Percentiles rank a stretch among this genome's conserved stretches.
phyloP scores from a whole-genome alignment of 2,797 vertebrate species.

The Cyprinella venusta region DNA sequence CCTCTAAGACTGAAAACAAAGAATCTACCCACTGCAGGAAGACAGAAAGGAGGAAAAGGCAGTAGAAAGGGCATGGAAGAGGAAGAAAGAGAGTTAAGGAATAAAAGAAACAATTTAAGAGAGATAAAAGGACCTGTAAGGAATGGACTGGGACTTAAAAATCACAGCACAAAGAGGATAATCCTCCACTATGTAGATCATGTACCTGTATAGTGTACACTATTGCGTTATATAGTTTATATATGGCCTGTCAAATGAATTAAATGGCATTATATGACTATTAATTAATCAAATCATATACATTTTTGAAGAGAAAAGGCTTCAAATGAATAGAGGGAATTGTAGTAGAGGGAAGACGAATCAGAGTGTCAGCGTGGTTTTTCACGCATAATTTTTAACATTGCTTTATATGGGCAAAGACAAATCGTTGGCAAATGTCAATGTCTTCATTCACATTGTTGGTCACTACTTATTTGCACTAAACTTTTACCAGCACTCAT shows the following conservation, averaged over 20 bases:
- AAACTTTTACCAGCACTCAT: not conserved
- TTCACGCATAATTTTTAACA: not conserved
- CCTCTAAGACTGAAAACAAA: slow-evolving; percentile 33
- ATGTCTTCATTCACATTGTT: not conserved
- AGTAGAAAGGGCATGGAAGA: slow-evolving; percentile 24
- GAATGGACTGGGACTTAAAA: slow-evolving; percentile 10
- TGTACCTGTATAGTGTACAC: no score
- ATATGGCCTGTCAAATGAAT: not conserved
- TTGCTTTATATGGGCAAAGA: not conserved
- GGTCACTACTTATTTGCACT: not conserved
- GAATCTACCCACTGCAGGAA: slow-evolving; percentile 26
- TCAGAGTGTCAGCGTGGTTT: slow-evolving; percentile 4
- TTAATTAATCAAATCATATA: not conserved
- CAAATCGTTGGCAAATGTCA: not conserved
- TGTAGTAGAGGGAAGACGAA: not conserved
- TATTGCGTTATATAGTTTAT: not conserved
- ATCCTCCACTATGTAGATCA: not conserved
- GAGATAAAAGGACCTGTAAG: slow-evolving; percentile 1
- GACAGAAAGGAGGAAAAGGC: slow-evolving; percentile 24
- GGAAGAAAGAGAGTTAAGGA: not conserved
- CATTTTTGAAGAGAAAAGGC: not conserved
- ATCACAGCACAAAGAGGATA: not conserved
- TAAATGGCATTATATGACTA: not conserved
- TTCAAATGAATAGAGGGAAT: not conserved
- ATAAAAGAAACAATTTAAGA: slow-evolving; percentile 19